A percentile compares a stretch with the other conserved stretches of the same genome.
These are phyloP conservation scores for Musca domestica DNA, from an alignment of 1,140 invertebrate genomes.

Conservation along the genomic window DNA sequence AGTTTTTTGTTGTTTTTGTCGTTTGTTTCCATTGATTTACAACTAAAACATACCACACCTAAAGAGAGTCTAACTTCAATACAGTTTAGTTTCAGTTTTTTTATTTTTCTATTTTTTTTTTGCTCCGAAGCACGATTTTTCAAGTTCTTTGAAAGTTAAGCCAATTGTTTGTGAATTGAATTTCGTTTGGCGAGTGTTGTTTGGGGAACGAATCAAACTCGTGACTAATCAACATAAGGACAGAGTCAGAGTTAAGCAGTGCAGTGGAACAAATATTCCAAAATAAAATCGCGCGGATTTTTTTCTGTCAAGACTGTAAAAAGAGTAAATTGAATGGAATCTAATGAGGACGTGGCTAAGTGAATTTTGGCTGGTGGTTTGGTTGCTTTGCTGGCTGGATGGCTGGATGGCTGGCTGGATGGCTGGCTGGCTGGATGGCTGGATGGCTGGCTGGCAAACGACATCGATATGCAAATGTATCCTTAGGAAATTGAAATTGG, in stretches of 20 bases:
- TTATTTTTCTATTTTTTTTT: background rate
- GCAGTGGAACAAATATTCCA: background rate
- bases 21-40: too few species aligned
- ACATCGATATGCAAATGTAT: slow-evolving; percentile 7
- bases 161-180: background rate
- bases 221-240: slow-evolving; percentile 17
- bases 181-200: background rate
- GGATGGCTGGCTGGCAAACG: too few species aligned
- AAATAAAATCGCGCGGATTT: background rate
- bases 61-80: slow-evolving; percentile 1
- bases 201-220: background rate
- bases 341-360: too few species aligned
- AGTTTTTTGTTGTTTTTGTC: too few species aligned
- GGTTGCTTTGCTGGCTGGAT: too few species aligned
- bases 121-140: slow-evolving; percentile 8
- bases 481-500: slow-evolving; percentile 14
- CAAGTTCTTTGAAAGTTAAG: slow-evolving; percentile 17
- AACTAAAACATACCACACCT: background rate
- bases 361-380: too few species aligned
- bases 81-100: background rate
- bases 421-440: too few species aligned
- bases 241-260: background rate
- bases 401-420: too few species aligned
- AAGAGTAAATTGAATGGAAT: too few species aligned
- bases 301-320: background rate